phyloP scores from a whole-genome alignment of 2,797 vertebrate species.

The Tenualosa thibaudeaui region DNA sequence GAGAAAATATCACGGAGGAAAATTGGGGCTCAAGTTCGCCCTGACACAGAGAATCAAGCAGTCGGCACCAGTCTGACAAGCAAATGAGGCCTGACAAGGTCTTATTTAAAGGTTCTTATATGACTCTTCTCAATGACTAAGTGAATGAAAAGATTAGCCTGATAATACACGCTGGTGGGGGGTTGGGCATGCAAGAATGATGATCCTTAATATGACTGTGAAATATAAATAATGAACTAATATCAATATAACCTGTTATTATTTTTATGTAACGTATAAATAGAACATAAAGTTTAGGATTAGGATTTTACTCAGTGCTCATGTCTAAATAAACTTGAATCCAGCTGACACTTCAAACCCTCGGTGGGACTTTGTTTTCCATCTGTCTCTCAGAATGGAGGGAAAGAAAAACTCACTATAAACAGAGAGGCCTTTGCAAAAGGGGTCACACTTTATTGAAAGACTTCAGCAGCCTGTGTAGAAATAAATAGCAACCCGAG shows the following conservation, averaged over 20 bases:
- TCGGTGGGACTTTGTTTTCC: conserved; percentile 3
- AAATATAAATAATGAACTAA: not conserved
- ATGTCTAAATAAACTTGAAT: conserved; percentile 3
- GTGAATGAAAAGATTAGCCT: not conserved
- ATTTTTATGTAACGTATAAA: too few relatives aligned
- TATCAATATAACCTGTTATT: not conserved
- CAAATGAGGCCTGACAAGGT: not conserved
- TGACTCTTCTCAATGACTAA: not conserved
- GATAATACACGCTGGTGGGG: not conserved
- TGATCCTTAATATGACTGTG: not conserved
- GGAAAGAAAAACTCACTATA: not conserved
- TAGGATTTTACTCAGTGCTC: not conserved
- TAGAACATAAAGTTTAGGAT: not conserved
- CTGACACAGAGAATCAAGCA: not conserved
- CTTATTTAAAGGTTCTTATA: not conserved
- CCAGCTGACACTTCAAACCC: not conserved
- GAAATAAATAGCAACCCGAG: not conserved
- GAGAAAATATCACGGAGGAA: not conserved
- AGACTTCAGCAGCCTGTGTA: conserved; percentile 14
- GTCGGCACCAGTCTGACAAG: not conserved
- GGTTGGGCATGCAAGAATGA: not conserved
- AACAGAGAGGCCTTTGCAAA: not conserved
- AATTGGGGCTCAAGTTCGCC: not conserved
- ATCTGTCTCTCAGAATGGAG: not conserved
- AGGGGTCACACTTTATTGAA: conserved; percentile 24